These are phyloP conservation scores for Okapia johnstoni DNA, from an alignment of 2,113 vertebrate species.

Conservation along the genomic window DNA sequence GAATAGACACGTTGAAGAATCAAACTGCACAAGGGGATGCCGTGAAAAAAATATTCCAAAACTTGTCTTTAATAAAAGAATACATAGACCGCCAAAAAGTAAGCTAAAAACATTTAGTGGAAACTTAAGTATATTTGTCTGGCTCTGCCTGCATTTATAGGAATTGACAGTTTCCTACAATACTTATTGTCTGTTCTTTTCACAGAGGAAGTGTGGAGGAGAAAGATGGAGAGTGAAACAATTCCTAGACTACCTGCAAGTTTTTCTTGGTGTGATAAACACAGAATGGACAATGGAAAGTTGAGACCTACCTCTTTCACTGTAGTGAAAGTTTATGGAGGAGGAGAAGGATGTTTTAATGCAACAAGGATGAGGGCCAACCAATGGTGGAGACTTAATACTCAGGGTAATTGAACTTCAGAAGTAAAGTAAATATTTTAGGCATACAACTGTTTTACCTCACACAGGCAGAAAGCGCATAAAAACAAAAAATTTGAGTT, in stretches of 20 bases:
- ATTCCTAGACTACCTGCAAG: constrained; percentile 62
- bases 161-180: neutral
- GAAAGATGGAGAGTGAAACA: constrained; percentile 43
- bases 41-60: constrained; percentile 55
- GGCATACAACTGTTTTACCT: neutral
- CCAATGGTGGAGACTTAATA: neutral
- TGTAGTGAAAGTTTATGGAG: neutral
- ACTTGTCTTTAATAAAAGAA: constrained; percentile 61
- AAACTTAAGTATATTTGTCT: neutral
- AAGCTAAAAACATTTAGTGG: constrained; percentile 31
- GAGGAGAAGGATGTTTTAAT: neutral
- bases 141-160: neutral
- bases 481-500: neutral
- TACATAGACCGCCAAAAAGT: constrained; percentile 60
- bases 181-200: neutral
- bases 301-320: neutral
- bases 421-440: neutral
- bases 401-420: neutral
- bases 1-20: constrained; percentile 61
- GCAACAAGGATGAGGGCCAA: neutral
- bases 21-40: constrained; percentile 12
- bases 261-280: constrained; percentile 58
- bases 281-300: constrained; percentile 47
- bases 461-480: neutral
- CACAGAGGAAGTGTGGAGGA: constrained; percentile 58